These are phyloP conservation scores for Nemotelus pantherinus DNA, from an alignment of 2,888 invertebrate genomes.

Conservation along the genomic window DNA sequence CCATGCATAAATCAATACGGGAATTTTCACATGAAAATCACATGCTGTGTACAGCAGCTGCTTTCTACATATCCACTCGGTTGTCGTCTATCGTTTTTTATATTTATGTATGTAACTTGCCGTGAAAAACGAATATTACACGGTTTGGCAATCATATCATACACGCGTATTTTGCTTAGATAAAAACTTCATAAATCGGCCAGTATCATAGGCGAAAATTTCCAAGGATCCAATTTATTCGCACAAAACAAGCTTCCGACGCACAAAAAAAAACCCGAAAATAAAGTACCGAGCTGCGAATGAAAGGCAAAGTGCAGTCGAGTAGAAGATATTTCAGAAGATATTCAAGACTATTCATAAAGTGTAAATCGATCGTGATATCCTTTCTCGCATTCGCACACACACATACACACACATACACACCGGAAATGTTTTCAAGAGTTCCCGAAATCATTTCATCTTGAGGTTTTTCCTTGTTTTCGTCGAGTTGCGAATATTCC, in stretches of 20 bases:
- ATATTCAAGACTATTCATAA: conserved; percentile 17
- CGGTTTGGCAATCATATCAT: background rate
- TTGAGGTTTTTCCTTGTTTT: background rate
- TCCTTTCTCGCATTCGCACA: conserved; percentile 3
- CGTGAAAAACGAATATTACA: conserved; percentile 19
- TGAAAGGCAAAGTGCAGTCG: conserved; percentile 34
- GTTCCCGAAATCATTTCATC: background rate
- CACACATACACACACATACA: background rate
- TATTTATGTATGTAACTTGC: conserved; percentile 14
- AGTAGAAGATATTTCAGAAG: conserved; percentile 28
- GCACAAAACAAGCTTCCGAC: background rate
- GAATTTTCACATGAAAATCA: no score
- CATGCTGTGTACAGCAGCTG: background rate
- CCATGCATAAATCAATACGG: no score
- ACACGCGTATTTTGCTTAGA: no score
- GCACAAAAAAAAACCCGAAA: background rate
- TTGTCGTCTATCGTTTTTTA: background rate
- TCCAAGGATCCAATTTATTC: background rate
- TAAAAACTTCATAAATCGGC: no score
- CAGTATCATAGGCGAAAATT: background rate
- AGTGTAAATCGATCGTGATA: conserved; percentile 12
- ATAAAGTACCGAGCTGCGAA: conserved; percentile 1
- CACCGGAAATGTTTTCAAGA: background rate
- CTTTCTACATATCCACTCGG: background rate
- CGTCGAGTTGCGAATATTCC: no score